Evolutionary conservation across 2,888 invertebrate genomes (phyloP).

Genomic region (Trachelus iudaicus): DNA sequence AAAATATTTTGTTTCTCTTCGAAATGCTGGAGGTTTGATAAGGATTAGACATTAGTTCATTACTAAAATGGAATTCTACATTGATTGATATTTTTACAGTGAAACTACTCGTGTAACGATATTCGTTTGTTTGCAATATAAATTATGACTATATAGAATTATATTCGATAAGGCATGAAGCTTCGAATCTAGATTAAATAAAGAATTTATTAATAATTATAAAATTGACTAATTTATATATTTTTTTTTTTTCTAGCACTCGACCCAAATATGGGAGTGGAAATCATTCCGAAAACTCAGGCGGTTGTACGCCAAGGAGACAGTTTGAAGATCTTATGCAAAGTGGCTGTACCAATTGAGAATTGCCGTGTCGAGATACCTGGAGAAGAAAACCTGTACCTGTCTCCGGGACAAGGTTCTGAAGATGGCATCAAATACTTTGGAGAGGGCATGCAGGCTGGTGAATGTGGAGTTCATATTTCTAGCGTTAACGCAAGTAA

Average conservation of each 20-base stretch:
- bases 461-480: constrained; percentile 80
- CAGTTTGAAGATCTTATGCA: constrained; percentile 71
- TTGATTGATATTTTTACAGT: neutral
- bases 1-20: too few relatives aligned
- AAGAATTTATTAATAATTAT: neutral
- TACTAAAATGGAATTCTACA: too few relatives aligned
- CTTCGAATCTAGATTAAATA: neutral
- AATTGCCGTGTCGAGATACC: constrained; percentile 71
- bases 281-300: constrained; percentile 65
- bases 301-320: constrained; percentile 71
- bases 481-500: constrained; percentile 73
- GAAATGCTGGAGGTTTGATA: too few relatives aligned
- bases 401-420: constrained; percentile 33
- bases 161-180: neutral
- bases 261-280: constrained; percentile 30
- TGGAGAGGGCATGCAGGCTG: constrained; percentile 69
- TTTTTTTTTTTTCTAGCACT: constrained; percentile 13
- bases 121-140: neutral
- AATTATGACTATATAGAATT: neutral
- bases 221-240: neutral
- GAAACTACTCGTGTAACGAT: neutral
- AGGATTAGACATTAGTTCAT: too few relatives aligned
- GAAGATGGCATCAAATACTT: constrained; percentile 62
- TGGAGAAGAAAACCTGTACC: constrained; percentile 35
- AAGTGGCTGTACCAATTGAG: constrained; percentile 69